Evolutionary conservation across 2,113 vertebrate species (phyloP), one percentile per base, ranked within the genome.

Genomic region (Orcinus orca): DNA sequence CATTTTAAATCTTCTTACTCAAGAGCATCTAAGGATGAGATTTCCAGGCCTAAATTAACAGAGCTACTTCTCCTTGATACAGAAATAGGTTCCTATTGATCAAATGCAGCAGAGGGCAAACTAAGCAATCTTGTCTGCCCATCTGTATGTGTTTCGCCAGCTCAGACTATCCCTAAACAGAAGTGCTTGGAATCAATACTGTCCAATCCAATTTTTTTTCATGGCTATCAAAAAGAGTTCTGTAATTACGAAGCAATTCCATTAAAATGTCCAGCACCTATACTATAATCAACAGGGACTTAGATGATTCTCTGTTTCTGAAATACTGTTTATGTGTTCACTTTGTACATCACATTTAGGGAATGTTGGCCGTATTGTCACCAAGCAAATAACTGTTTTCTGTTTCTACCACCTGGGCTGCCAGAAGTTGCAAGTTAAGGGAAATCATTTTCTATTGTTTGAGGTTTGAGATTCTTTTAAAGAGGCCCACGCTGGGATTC

Each of bases 81-180:
- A 98, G 97, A 99, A 99, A 99, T 98, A 98, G 98, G 96, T 92
- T 98, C 96, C 96, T 99, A 99, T 99, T 98, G 99, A 99, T 98
- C 98, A 97, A 97, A 98, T 98, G 97, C 98, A 98, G 97, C 96
- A 97, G 95, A 97, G 98, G 98, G 97, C 97, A 98, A 98, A 98
- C 97, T 98, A 98, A 99, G 98, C 98, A 98, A 98, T 98, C 98
- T 97, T 98, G 98, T 97, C 98, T 98, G 95, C 98, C 98, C 41
- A 41, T 98, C 98, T 98, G 97, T 98, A 97, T 95, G 98, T 97
- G 97, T 98, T 98, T 98, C 98, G 98, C 98, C 98, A 98, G 98
- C 98, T 98, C 97, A 98, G 96, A 98, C 98, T 96, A 94, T 98
- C 97, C 98, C 94, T 73, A 98, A 99, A 98, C 17, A 97, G 95